Evolutionary conservation across 1,140 invertebrate genomes (phyloP).

Genomic region (Dolichoris vasculosae): DNA sequence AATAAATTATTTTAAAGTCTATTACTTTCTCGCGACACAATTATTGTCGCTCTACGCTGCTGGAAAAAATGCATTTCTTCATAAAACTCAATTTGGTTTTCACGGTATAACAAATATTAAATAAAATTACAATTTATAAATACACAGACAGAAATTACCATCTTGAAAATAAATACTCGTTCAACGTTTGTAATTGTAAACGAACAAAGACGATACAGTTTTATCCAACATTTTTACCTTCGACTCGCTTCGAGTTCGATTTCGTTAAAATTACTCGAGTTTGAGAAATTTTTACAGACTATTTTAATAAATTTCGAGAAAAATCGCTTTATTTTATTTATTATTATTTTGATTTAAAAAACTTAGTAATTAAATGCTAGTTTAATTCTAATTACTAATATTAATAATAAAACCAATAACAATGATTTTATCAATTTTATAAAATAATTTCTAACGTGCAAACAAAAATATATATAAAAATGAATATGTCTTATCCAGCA

Average conservation of each 20-base stretch:
- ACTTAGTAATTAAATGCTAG: neutral
- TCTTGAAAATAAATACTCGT: neutral
- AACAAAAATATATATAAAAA: constrained; percentile 27
- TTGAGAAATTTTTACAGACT: neutral
- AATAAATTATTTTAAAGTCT: constrained; percentile 35
- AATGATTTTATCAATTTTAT: constrained; percentile 27
- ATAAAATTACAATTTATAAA: neutral
- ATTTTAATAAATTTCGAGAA: neutral
- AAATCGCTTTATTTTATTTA: neutral
- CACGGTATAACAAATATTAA: neutral
- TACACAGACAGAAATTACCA: neutral
- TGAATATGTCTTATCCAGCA: constrained; percentile 32
- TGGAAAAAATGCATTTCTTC: constrained; percentile 34
- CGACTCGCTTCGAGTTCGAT: neutral
- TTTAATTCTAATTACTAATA: constrained; percentile 9
- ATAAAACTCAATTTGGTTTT: constrained; percentile 5
- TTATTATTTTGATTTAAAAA: neutral
- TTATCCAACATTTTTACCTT: neutral
- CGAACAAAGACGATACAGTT: neutral
- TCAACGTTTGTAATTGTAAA: neutral
- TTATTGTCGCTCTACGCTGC: constrained; percentile 41
- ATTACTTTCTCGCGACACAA: constrained; percentile 35
- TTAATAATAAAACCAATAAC: constrained; percentile 26
- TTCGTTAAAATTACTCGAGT: neutral
- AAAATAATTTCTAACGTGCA: constrained; percentile 24